Percentiles rank a stretch among this genome's conserved stretches.
Evolutionary conservation across 2,113 vertebrate species (phyloP).

Genomic region (Cochlearius cochlearius): DNA sequence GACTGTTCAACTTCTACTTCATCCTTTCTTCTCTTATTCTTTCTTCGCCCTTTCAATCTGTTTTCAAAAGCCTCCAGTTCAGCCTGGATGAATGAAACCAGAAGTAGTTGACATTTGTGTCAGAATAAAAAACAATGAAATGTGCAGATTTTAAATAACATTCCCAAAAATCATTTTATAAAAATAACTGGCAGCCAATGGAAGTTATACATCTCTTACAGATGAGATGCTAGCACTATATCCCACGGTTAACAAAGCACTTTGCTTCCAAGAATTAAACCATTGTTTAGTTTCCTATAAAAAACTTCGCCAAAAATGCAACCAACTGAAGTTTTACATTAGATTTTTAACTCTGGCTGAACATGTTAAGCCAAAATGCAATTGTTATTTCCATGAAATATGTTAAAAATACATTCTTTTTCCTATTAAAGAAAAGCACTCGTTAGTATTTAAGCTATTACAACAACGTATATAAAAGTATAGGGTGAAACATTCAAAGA

Average conservation of each 20-base stretch:
- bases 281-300: not conserved
- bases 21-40: constrained; percentile 84
- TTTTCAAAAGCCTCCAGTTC: constrained; percentile 97
- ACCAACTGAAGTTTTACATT: not conserved
- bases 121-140: not conserved
- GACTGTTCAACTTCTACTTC: constrained; percentile 76
- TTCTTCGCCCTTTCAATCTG: constrained; percentile 87
- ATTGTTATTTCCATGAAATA: not conserved
- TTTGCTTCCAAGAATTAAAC: not conserved
- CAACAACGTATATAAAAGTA: not conserved
- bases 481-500: not conserved
- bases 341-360: not conserved
- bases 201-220: not conserved
- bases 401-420: not conserved
- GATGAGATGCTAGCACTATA: not conserved
- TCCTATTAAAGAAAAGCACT: not conserved
- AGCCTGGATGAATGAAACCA: constrained; percentile 76
- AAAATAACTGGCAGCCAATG: not conserved
- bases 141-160: not conserved
- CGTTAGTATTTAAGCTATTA: not conserved
- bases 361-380: not conserved
- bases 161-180: not conserved
- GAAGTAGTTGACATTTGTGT: not conserved
- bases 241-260: not conserved
- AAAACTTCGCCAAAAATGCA: not conserved